A percentile compares a stretch with the other conserved stretches of the same genome.
Evolutionary conservation across 2,888 invertebrate genomes (phyloP).

Genomic region (Parnassius glacialis): DNA sequence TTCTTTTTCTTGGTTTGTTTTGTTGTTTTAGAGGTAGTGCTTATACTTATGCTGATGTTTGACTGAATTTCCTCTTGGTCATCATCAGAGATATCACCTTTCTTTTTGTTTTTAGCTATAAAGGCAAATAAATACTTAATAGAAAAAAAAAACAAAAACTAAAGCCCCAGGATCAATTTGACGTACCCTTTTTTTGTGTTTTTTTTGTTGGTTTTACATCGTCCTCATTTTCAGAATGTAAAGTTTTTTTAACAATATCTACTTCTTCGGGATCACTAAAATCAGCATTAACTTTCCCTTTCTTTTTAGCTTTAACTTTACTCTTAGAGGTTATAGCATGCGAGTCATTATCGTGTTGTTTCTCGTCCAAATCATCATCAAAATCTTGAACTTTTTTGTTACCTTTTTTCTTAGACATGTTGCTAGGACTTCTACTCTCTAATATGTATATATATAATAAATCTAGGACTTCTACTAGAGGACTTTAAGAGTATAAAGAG

Average conservation of each 20-base stretch:
- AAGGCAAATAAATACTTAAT: slow-evolving; percentile 24
- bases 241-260: slow-evolving; percentile 47
- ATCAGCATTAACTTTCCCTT: slow-evolving; percentile 71
- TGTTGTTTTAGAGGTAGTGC: slow-evolving; percentile 47
- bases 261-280: slow-evolving; percentile 68
- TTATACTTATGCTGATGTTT: slow-evolving; percentile 51
- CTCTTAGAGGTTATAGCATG: slow-evolving; percentile 77
- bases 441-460: too few relatives aligned
- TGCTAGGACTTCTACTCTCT: too few relatives aligned
- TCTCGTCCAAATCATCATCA: slow-evolving; percentile 77
- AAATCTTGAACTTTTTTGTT: slow-evolving; percentile 80
- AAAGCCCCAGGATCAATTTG: background rate
- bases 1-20: slow-evolving; percentile 72
- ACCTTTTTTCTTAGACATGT: slow-evolving; percentile 82
- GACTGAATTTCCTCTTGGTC: slow-evolving; percentile 68
- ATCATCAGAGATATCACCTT: slow-evolving; percentile 63
- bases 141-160: background rate
- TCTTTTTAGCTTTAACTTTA: slow-evolving; percentile 74
- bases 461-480: too few relatives aligned
- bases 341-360: slow-evolving; percentile 50
- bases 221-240: slow-evolving; percentile 68
- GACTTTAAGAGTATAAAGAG: too few relatives aligned
- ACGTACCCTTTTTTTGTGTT: slow-evolving; percentile 76
- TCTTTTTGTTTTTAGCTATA: slow-evolving; percentile 71
- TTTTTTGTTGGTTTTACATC: slow-evolving; percentile 66